Evolutionary conservation across 64 coral and sea anemone genomes (phyloP).

Genomic region (Stichodactyla mertensii): DNA sequence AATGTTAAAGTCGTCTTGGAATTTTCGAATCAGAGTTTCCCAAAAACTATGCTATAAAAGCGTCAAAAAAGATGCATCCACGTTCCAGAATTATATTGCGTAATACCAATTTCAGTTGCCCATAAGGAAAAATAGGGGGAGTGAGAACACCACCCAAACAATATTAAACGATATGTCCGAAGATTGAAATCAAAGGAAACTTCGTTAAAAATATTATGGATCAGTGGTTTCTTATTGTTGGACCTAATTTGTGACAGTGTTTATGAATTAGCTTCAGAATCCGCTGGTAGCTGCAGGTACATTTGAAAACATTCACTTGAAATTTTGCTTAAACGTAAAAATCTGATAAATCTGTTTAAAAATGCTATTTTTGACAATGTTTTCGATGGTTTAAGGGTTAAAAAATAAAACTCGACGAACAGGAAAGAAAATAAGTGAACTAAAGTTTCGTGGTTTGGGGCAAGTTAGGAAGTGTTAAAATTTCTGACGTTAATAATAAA

Average conservation of each 20-base stretch:
- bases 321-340: neutral
- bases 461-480: neutral
- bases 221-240: neutral
- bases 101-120: too few relatives aligned
- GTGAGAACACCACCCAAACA: neutral
- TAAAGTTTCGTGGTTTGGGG: neutral
- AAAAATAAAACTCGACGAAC: neutral
- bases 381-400: neutral
- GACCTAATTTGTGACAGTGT: neutral
- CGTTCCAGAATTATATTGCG: too few relatives aligned
- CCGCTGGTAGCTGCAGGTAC: neutral
- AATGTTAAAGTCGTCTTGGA: too few relatives aligned
- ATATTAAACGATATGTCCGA: neutral
- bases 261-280: neutral
- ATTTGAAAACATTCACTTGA: neutral
- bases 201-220: neutral
- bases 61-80: too few relatives aligned
- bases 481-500: slow-evolving; percentile 18
- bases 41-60: too few relatives aligned
- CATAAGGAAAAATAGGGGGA: neutral
- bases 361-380: neutral
- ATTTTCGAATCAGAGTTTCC: too few relatives aligned
- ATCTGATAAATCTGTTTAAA: neutral
- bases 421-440: neutral
- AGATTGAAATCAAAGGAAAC: neutral